A percentile compares a stretch with the other conserved stretches of the same genome.
Conservation (phyloP, 92 coral and sea anemone species). For the Porites evermanni region DNA sequence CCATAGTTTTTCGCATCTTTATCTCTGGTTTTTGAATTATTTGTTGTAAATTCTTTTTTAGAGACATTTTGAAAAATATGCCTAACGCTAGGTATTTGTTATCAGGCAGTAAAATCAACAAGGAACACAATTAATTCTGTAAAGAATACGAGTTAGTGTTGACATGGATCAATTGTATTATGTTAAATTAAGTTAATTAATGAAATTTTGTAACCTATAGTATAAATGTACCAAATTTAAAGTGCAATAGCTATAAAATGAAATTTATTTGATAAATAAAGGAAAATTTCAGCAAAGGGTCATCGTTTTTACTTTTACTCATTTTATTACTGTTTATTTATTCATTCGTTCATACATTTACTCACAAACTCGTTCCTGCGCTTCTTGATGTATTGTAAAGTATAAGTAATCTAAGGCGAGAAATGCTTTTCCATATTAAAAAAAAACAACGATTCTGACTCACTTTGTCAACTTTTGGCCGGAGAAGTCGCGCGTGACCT, state of each 20-base stretch:
- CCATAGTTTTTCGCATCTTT: not conserved
- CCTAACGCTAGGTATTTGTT: not conserved
- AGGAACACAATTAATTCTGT: not conserved
- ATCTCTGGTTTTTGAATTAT: not conserved
- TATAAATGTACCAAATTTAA: not conserved
- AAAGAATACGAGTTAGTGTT: not conserved
- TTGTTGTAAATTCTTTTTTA: conserved; percentile 3
- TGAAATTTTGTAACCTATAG: conserved; percentile 5
- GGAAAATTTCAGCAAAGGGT: not conserved
- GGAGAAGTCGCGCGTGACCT: too few relatives aligned
- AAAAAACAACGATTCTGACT: too few relatives aligned
- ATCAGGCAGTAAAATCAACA: not conserved
- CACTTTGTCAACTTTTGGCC: too few relatives aligned
- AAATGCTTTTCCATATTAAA: too few relatives aligned
- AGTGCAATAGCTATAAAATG: conserved; percentile 10
- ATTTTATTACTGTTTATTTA: not conserved
- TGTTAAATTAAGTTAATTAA: not conserved
- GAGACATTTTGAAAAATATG: not conserved
- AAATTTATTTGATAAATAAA: conserved; percentile 36
- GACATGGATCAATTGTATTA: not conserved
- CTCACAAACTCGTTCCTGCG: not conserved
- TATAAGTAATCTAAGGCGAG: too few relatives aligned
- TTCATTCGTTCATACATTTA: not conserved
- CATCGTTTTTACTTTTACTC: not conserved
- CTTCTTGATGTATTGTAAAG: too few relatives aligned